Conservation (phyloP, 2,113 vertebrate genomes). For the Gymnarchus niloticus region DNA sequence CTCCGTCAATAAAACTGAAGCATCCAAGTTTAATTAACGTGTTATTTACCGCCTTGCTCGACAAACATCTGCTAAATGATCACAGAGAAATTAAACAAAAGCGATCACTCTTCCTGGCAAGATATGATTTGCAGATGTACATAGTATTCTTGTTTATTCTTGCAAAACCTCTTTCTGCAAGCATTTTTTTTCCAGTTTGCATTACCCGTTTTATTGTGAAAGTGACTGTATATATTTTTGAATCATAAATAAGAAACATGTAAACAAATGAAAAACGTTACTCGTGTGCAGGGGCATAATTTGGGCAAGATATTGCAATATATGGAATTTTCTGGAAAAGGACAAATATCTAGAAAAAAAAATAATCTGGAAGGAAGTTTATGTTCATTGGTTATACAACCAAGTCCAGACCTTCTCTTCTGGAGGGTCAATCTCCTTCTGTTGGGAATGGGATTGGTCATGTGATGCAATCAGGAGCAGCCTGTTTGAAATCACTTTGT, state of each 20-base stretch:
- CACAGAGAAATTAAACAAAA: neutral
- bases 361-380: neutral
- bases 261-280: neutral
- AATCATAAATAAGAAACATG: constrained; percentile 4
- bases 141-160: neutral
- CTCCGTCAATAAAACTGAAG: constrained; percentile 3
- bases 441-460: neutral
- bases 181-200: neutral
- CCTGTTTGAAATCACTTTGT: neutral
- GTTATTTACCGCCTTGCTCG: neutral
- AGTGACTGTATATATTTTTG: neutral
- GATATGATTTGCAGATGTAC: neutral
- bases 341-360: neutral
- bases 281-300: neutral
- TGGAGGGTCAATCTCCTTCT: neutral
- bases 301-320: neutral
- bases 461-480: neutral
- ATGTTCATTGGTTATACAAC: neutral
- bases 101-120: neutral
- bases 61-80: neutral
- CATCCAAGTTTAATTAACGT: neutral
- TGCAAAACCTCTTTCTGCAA: neutral
- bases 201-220: neutral
- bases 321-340: neutral
- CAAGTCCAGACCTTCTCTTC: neutral